phyloP scores from a whole-genome alignment of 2,888 invertebrate genomes.

The Aporophyla nigra region DNA sequence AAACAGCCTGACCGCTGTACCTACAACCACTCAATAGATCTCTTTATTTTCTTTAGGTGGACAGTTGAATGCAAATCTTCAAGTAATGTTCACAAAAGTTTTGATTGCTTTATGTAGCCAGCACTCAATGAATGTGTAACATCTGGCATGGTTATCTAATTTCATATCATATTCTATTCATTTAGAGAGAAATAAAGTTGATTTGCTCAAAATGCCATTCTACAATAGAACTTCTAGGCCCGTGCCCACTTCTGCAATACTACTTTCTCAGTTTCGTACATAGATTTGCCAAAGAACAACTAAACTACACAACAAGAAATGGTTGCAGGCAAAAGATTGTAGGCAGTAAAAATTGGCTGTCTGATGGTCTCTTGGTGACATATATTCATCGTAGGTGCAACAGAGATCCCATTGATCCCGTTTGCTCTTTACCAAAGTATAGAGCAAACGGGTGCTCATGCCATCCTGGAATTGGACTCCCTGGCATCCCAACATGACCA shows the following conservation, averaged over 20 bases:
- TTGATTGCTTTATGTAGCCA: not conserved
- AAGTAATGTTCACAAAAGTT: not conserved
- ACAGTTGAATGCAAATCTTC: not conserved
- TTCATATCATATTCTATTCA: not conserved
- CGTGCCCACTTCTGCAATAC: not conserved
- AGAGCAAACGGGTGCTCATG: not conserved
- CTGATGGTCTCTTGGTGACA: not conserved
- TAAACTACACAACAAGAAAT: not conserved
- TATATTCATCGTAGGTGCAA: not conserved
- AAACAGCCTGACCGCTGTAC: not conserved
- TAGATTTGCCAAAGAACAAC: not conserved
- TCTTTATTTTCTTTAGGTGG: not conserved
- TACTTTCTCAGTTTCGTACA: not conserved
- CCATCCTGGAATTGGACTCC: not conserved
- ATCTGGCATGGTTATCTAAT: not conserved
- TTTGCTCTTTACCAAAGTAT: too few species aligned
- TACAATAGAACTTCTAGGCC: not conserved
- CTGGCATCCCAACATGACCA: not conserved
- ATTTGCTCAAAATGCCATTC: not conserved
- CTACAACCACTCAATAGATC: not conserved
- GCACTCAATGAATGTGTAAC: not conserved
- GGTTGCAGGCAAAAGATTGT: not conserved
- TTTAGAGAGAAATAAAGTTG: not conserved
- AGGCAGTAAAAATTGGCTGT: not conserved
- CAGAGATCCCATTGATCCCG: not conserved